These are phyloP conservation scores for Aspiorhynchus laticeps DNA, from an alignment of 2,113 vertebrate species.

Conservation along the genomic window DNA sequence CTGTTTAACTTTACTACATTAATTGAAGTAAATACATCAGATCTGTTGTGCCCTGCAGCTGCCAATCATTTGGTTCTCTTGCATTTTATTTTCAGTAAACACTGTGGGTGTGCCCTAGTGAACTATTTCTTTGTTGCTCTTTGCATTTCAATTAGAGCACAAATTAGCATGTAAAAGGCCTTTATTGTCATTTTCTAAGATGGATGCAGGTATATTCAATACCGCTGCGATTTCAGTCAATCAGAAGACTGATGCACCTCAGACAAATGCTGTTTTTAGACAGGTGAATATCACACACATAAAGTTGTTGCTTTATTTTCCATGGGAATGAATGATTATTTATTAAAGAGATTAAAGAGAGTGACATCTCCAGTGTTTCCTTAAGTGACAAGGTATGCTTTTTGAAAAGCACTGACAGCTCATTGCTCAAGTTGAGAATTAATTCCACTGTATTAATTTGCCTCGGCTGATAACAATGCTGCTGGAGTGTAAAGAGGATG, in stretches of 20 bases:
- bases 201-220: background rate
- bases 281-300: constrained; percentile 24
- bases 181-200: background rate
- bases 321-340: background rate
- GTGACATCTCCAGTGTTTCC: constrained; percentile 20
- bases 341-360: constrained; percentile 1
- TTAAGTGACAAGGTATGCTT: background rate
- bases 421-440: constrained; percentile 23
- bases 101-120: background rate
- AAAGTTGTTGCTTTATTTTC: constrained; percentile 14
- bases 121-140: background rate
- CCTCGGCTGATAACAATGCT: constrained; percentile 33
- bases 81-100: constrained; percentile 2
- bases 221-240: constrained; percentile 16
- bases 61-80: background rate
- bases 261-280: background rate
- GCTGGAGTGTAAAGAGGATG: constrained; percentile 12
- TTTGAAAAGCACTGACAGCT: constrained; percentile 32
- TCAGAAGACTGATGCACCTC: background rate
- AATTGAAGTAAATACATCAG: background rate
- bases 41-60: background rate
- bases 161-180: constrained; percentile 35
- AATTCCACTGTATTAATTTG: constrained; percentile 46
- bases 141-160: constrained; percentile 24
- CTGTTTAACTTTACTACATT: background rate